These are phyloP conservation scores for Petaurus breviceps DNA, from an alignment of 2,113 vertebrate genomes.

Conservation along the genomic window DNA sequence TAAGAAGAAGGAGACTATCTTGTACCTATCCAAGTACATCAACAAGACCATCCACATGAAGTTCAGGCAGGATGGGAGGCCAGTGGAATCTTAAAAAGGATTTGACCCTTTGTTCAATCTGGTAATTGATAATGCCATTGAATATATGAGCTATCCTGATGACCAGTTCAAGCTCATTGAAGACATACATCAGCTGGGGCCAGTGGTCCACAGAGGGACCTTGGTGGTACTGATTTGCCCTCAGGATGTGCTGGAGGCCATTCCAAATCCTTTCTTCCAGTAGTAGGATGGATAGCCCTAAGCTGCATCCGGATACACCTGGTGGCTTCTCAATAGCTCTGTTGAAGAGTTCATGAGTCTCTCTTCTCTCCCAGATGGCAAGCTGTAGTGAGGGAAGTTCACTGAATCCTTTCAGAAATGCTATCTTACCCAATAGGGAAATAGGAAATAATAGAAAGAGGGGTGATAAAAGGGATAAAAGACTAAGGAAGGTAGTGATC, in stretches of 20 bases:
- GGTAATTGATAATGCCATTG: conserved; percentile 96
- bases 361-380: too few species aligned
- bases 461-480: neutral
- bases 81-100: conserved; percentile 96
- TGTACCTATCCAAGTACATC: too few species aligned
- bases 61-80: conserved; percentile 72
- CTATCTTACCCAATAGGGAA: too few species aligned
- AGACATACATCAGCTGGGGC: conserved; percentile 96
- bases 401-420: too few species aligned
- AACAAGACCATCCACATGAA: too few species aligned
- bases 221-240: conserved; percentile 98
- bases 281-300: conserved; percentile 92
- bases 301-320: rapidly evolving
- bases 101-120: conserved; percentile 97
- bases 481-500: neutral
- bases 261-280: conserved; percentile 98
- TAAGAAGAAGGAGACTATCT: too few species aligned
- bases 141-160: conserved; percentile 98
- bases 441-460: neutral
- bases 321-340: neutral
- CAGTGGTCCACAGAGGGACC: conserved; percentile 97
- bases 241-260: conserved; percentile 98
- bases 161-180: conserved; percentile 98
- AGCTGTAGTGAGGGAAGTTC: too few species aligned
- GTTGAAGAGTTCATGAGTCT: neutral